Evolutionary conservation across 2,797 vertebrate genomes (phyloP).

Genomic region (Podarcis siculus): DNA sequence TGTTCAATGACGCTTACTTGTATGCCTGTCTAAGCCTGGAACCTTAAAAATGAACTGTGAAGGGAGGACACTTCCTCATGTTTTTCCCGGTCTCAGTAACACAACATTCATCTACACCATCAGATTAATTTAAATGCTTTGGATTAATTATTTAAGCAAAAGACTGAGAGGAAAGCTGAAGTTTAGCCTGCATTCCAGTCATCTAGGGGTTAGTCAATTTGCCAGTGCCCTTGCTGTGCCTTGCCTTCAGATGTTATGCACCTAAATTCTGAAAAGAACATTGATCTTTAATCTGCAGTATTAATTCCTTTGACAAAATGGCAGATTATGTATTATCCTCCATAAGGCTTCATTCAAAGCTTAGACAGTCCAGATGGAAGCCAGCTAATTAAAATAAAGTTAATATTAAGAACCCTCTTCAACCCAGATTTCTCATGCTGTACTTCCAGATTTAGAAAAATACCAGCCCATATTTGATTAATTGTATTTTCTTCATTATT

Average conservation of each 20-base stretch:
- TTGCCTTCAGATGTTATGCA: constrained; percentile 31
- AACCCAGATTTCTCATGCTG: constrained; percentile 49
- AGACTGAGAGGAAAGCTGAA: constrained; percentile 11
- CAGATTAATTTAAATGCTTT: constrained; percentile 27
- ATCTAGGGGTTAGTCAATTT: constrained; percentile 51
- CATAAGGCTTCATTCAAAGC: constrained; percentile 59
- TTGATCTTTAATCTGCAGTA: constrained; percentile 58
- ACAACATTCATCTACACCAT: background rate
- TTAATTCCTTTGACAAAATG: constrained; percentile 68
- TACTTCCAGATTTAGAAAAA: constrained; percentile 56
- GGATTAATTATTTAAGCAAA: constrained; percentile 43
- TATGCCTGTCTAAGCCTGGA: background rate
- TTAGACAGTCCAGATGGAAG: constrained; percentile 64
- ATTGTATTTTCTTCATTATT: constrained; percentile 65
- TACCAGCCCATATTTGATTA: constrained; percentile 63
- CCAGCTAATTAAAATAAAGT: constrained; percentile 69
- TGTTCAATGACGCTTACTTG: too few species aligned
- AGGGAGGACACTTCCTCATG: constrained; percentile 34
- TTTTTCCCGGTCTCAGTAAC: constrained; percentile 26
- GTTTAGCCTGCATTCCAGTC: constrained; percentile 25
- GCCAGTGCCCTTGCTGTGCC: constrained; percentile 42
- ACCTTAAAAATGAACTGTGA: constrained; percentile 25
- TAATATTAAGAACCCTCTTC: constrained; percentile 55
- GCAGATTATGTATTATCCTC: constrained; percentile 63
- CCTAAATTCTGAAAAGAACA: constrained; percentile 63